These are phyloP conservation scores for Mastacembelus armatus DNA, from an alignment of 2,797 vertebrate species.

Conservation along the genomic window DNA sequence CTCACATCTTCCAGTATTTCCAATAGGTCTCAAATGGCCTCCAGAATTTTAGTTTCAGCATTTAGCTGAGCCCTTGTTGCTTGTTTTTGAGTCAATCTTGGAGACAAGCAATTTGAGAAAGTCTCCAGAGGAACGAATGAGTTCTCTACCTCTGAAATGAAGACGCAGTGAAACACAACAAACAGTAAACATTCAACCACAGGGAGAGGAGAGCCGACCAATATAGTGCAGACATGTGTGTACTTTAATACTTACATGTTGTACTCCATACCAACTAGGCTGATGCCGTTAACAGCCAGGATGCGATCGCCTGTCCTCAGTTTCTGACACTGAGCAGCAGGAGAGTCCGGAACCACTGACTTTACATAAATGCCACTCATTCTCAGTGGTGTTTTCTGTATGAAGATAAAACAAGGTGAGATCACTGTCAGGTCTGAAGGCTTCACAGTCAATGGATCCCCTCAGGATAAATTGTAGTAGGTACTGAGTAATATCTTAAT, in stretches of 20 bases:
- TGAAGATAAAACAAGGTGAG: not conserved
- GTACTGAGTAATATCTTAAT: too few species aligned
- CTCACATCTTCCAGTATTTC: slow-evolving; percentile 15
- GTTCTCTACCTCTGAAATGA: slow-evolving; percentile 78
- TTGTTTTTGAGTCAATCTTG: slow-evolving; percentile 68
- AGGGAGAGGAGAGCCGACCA: too few species aligned
- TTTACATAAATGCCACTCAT: slow-evolving; percentile 85
- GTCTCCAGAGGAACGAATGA: slow-evolving; percentile 82
- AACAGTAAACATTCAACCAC: not conserved
- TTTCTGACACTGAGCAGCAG: slow-evolving; percentile 77
- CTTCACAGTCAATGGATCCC: too few species aligned
- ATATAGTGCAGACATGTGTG: not conserved
- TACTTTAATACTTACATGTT: slow-evolving; percentile 66
- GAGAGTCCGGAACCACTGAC: slow-evolving; percentile 84
- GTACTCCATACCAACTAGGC: slow-evolving; percentile 85
- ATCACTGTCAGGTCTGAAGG: not conserved
- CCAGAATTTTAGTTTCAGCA: slow-evolving; percentile 59
- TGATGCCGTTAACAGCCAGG: slow-evolving; percentile 86
- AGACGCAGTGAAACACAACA: not conserved
- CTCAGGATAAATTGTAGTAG: too few species aligned
- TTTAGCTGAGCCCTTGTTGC: slow-evolving; percentile 48
- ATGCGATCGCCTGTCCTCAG: slow-evolving; percentile 82
- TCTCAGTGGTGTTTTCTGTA: slow-evolving; percentile 78
- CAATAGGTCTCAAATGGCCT: slow-evolving; percentile 30
- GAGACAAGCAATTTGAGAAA: slow-evolving; percentile 81